Conservation (phyloP, 2,797 vertebrate genomes). For the Microctenopoma lineatum region DNA sequence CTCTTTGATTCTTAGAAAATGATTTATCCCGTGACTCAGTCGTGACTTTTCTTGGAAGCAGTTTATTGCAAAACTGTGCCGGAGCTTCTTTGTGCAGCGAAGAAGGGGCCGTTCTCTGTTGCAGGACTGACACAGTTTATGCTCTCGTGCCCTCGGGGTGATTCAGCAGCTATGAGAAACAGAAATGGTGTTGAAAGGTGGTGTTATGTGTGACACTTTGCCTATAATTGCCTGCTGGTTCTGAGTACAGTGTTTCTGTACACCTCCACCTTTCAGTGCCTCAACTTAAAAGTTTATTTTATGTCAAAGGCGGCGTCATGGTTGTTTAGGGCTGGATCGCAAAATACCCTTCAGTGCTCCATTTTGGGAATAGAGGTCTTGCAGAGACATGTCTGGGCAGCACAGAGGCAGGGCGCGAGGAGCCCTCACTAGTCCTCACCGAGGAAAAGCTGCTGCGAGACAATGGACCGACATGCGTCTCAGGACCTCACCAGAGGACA, state of each 20-base stretch:
- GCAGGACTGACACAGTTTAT: neutral
- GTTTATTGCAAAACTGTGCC: neutral
- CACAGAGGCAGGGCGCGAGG: slow-evolving; percentile 33
- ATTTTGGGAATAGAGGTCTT: slow-evolving; percentile 56
- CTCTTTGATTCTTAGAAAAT: slow-evolving; percentile 5
- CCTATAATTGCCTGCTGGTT: neutral
- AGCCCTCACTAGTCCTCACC: slow-evolving; percentile 45
- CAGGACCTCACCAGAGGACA: too few species aligned
- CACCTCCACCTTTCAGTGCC: neutral
- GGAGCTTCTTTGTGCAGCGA: neutral
- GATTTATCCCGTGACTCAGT: slow-evolving; percentile 25
- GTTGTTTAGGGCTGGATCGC: neutral
- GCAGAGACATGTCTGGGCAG: slow-evolving; percentile 66
- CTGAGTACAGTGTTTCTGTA: neutral
- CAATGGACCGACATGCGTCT: too few species aligned
- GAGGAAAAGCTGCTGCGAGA: slow-evolving; percentile 44
- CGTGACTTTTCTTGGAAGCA: neutral
- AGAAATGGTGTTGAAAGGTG: neutral
- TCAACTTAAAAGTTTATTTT: slow-evolving; percentile 17
- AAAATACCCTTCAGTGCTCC: slow-evolving; percentile 14
- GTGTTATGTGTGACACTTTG: neutral
- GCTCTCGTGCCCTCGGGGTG: neutral
- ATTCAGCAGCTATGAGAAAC: neutral
- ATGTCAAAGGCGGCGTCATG: neutral
- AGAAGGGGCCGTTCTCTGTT: neutral